phyloP scores from a whole-genome alignment of 2,888 invertebrate species.

The Parasteatoda lunata region DNA sequence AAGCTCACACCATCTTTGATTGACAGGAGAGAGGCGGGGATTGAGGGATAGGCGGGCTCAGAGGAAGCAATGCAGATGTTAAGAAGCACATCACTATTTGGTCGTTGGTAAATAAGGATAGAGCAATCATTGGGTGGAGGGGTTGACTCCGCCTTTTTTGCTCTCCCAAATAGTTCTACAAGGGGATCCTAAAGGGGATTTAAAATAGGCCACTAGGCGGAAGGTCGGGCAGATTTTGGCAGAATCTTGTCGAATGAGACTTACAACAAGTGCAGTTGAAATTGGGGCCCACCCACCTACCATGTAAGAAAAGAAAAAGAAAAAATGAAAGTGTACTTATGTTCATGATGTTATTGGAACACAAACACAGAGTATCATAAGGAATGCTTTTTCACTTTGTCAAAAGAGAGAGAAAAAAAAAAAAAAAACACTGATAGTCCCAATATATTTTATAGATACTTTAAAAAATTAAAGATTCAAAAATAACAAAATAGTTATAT shows the following conservation, averaged over 20 bases:
- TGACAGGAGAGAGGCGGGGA: slow-evolving; percentile 47
- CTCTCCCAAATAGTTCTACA: slow-evolving; percentile 25
- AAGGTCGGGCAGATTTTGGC: slow-evolving; percentile 52
- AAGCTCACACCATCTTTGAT: slow-evolving; percentile 51
- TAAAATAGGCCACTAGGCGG: slow-evolving; percentile 54
- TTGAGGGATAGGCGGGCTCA: slow-evolving; percentile 24
- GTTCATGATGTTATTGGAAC: neutral
- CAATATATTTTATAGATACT: too few species aligned
- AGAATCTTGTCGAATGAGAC: slow-evolving; percentile 46
- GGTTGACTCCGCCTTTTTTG: slow-evolving; percentile 53
- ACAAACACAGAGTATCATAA: too few species aligned
- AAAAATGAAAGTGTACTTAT: neutral
- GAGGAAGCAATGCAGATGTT: slow-evolving; percentile 49
- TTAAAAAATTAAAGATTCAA: too few species aligned
- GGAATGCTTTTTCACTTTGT: neutral
- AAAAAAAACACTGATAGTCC: neutral
- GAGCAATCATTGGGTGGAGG: slow-evolving; percentile 60
- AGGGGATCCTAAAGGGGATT: slow-evolving; percentile 39
- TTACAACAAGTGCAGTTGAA: slow-evolving; percentile 38
- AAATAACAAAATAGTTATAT: too few species aligned
- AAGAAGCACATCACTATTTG: slow-evolving; percentile 45
- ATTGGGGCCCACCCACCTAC: slow-evolving; percentile 12
- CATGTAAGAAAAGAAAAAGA: neutral
- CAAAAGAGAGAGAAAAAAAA: neutral
- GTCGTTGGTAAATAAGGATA: slow-evolving; percentile 39